Conservation (phyloP, 2,888 invertebrate genomes). For the Cryptus armator region DNA sequence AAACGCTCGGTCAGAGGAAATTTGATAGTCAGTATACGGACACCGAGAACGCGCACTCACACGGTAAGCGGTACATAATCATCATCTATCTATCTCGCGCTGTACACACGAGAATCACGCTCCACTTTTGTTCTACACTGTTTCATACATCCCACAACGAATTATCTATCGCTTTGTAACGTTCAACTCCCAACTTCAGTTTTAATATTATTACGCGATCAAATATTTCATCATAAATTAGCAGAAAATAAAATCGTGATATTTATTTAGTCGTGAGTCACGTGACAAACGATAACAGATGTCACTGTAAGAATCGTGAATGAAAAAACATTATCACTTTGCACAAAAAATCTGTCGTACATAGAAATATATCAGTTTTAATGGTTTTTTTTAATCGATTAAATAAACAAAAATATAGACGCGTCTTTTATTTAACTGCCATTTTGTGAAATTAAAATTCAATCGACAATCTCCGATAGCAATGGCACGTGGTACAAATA, state of each 20-base stretch:
- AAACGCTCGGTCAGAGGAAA: slow-evolving; percentile 32
- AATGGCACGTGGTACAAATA: not conserved
- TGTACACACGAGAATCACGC: slow-evolving; percentile 27
- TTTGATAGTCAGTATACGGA: slow-evolving; percentile 26
- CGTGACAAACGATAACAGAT: too few species aligned
- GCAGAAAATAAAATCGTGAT: too few species aligned
- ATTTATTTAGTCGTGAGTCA: too few species aligned
- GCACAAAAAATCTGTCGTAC: too few species aligned
- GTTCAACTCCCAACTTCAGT: not conserved
- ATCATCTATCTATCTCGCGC: slow-evolving; percentile 8
- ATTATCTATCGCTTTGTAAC: not conserved
- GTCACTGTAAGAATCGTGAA: too few species aligned
- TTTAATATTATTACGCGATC: too few species aligned
- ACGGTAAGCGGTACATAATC: slow-evolving; percentile 51
- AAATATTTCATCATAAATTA: too few species aligned
- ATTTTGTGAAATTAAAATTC: not conserved
- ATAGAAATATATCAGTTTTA: too few species aligned
- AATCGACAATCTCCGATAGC: not conserved
- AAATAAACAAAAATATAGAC: not conserved
- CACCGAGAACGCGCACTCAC: slow-evolving; percentile 51
- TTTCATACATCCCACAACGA: not conserved
- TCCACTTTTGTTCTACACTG: slow-evolving; percentile 10
- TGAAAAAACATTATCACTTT: too few species aligned
- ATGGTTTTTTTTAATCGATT: too few species aligned
- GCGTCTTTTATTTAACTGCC: not conserved